Conservation (phyloP, 2,888 invertebrate genomes). For the Pseudococcus viburni region DNA sequence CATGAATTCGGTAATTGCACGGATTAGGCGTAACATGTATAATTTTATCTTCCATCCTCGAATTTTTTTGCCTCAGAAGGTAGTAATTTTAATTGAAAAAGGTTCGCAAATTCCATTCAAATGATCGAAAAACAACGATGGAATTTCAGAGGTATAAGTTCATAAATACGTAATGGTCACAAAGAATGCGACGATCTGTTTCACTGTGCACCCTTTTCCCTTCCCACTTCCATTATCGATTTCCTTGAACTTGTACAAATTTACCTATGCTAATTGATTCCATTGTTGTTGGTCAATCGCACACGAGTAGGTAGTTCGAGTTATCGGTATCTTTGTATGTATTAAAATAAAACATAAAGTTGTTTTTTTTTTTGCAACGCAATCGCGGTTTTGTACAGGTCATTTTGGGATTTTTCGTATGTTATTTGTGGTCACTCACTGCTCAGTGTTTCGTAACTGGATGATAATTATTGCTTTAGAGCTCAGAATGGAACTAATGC, state of each 20-base stretch:
- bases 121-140: no score
- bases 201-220: not conserved
- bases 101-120: no score
- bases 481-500: not conserved
- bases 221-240: not conserved
- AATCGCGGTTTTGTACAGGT: conserved; percentile 1
- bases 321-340: not conserved
- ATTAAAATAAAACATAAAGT: not conserved
- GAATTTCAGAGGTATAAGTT: no score
- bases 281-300: conserved; percentile 9
- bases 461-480: not conserved
- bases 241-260: conserved; percentile 42
- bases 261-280: conserved; percentile 20
- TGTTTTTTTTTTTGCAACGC: not conserved
- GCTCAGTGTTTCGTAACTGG: not conserved
- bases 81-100: no score
- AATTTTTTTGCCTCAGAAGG: no score
- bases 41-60: no score
- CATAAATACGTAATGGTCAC: not conserved
- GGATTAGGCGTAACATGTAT: no score
- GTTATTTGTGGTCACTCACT: not conserved
- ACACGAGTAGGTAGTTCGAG: no score
- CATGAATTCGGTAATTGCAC: no score
- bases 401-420: not conserved
- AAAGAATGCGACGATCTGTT: not conserved